phyloP scores from a whole-genome alignment of 2,797 vertebrate genomes.

The Gambusia yucatana region DNA sequence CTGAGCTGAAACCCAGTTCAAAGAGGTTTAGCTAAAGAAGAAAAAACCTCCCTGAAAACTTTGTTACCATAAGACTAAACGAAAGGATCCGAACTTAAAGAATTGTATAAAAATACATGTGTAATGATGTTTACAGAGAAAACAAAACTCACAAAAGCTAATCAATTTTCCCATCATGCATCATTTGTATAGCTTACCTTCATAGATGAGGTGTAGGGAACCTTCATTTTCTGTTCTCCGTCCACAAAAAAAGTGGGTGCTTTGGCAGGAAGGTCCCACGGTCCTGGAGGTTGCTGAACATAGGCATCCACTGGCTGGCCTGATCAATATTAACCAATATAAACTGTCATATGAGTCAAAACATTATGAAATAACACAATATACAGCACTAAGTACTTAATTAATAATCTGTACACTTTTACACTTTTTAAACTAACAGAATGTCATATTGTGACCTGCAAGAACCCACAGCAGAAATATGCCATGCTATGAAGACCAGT shows the following conservation, averaged over 20 bases:
- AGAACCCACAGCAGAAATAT: neutral
- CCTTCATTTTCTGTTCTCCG: conserved; percentile 67
- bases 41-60: no score
- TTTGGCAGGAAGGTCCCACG: conserved; percentile 76
- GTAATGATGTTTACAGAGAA: conserved; percentile 7
- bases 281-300: conserved; percentile 73
- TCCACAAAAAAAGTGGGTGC: conserved; percentile 71
- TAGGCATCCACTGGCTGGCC: conserved; percentile 80
- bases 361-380: neutral
- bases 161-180: neutral
- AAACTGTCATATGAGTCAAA: neutral
- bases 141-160: neutral
- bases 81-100: neutral
- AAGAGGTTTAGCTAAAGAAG: no score
- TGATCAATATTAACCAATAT: conserved; percentile 45
- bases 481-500: neutral
- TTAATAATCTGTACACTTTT: neutral
- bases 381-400: neutral
- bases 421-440: neutral
- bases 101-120: neutral
- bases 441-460: neutral
- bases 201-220: conserved; percentile 82
- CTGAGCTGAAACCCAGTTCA: no score
- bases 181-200: conserved; percentile 68
- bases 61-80: neutral